Evolutionary conservation across 2,113 vertebrate species (phyloP), one percentile per base, ranked within the genome.

Genomic region (Trachemys scripta): DNA sequence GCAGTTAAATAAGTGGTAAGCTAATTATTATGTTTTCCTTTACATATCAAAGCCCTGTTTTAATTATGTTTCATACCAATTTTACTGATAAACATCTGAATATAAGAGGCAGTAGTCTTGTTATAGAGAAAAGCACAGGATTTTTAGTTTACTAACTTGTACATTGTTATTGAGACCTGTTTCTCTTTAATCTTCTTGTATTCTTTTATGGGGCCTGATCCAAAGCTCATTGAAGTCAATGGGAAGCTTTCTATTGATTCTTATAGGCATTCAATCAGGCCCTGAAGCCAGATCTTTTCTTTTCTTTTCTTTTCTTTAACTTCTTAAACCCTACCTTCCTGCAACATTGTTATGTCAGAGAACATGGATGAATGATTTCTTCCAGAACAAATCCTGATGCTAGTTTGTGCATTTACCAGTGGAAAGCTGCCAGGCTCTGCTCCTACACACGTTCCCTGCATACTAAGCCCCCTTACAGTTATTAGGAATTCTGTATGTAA

Each of bases 1-100:
- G 89, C 45, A 92, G 56, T 89, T 97, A 88, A 97, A 94, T 87
- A 97, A 97, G 4, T 93, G 14, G 22, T 92, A 93, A 96, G 92
- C 31, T 97, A 96, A 94, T 97, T 98, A 97, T 98, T 96, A 93
- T 96, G 45, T 84, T 88, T 97, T 95, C 88, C 89, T 97, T 97
- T 97, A 90, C 75, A 96, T 90, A 96, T 89, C 47, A 97, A 96
- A 97, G 29, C 38, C 93, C 92, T 96, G 2, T 92, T 97, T 96
- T 97, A 95, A 96, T 95, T 96, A 62, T 94, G 89, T 96, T 97
- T 98, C 80, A 88, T 11, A 92, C 11, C 20, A 95, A 2, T 24
- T 54, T 92, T 96, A 82, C 62, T 69, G 69, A 96, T 96, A 95
- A 95, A 95, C 88, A 45, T 78, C 54, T 53, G 83, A 90, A 47